Evolutionary conservation across 1,140 invertebrate genomes (phyloP).

Genomic region (Rhyzopertha dominica): DNA sequence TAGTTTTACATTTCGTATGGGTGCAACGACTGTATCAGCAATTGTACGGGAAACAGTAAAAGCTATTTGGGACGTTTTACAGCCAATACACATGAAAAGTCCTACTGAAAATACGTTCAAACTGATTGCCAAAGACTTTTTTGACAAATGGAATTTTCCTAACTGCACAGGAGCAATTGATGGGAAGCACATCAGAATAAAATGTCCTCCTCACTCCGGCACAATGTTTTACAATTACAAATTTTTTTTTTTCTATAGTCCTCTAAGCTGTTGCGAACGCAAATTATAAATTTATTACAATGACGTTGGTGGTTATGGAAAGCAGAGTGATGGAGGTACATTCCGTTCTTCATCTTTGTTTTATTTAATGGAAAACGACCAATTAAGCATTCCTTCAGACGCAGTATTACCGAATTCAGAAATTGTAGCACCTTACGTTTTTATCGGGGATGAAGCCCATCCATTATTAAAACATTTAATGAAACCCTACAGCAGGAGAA

Average conservation of each 20-base stretch:
- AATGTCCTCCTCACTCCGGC: constrained; percentile 18
- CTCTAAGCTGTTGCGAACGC: constrained; percentile 43
- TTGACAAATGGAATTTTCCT: constrained; percentile 36
- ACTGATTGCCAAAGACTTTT: constrained; percentile 27
- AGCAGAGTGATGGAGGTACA: too few species aligned
- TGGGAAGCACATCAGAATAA: constrained; percentile 26
- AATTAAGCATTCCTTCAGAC: too few species aligned
- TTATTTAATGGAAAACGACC: too few species aligned
- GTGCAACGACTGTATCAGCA: background rate
- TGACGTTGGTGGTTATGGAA: constrained; percentile 45
- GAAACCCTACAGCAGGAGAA: constrained; percentile 42
- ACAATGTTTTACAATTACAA: constrained; percentile 34
- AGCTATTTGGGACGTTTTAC: constrained; percentile 6
- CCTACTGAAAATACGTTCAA: constrained; percentile 18
- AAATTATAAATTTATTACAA: constrained; percentile 43
- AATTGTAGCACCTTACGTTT: constrained; percentile 36
- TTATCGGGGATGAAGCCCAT: constrained; percentile 50
- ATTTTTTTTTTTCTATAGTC: constrained; percentile 41
- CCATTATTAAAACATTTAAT: constrained; percentile 43
- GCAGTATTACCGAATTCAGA: constrained; percentile 27
- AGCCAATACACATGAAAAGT: constrained; percentile 10
- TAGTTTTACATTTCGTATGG: constrained; percentile 8
- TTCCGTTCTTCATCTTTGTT: too few species aligned
- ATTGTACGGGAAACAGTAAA: constrained; percentile 6
- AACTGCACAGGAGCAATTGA: constrained; percentile 38